phyloP scores from a whole-genome alignment of 2,888 invertebrate species.

The Apodemia duryi region DNA sequence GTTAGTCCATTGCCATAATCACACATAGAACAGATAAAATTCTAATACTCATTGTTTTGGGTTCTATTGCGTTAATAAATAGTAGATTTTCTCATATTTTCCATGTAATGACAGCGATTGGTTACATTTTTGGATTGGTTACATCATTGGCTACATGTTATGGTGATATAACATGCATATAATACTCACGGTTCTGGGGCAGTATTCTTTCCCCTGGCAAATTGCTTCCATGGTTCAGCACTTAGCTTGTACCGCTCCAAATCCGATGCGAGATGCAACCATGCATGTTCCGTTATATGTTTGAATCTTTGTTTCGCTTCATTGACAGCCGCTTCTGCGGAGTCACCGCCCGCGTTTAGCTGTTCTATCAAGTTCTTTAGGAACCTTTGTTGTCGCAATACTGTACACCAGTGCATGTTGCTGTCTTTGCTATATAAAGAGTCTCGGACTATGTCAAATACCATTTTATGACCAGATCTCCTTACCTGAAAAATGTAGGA shows the following conservation, averaged over 20 bases:
- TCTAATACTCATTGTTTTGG: too few species aligned
- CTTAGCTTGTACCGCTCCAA: constrained; percentile 80
- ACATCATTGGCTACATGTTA: too few species aligned
- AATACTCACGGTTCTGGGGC: constrained; percentile 37
- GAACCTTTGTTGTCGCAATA: constrained; percentile 88
- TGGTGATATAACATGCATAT: too few species aligned
- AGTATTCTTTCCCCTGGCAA: constrained; percentile 48
- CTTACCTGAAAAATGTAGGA: constrained; percentile 45
- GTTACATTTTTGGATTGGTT: too few species aligned
- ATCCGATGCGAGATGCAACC: constrained; percentile 86
- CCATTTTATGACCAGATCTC: constrained; percentile 83
- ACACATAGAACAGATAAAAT: too few species aligned
- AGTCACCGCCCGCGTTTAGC: constrained; percentile 72
- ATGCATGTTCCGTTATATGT: constrained; percentile 78
- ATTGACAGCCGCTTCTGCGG: constrained; percentile 60
- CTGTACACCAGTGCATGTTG: constrained; percentile 84
- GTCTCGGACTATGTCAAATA: constrained; percentile 62
- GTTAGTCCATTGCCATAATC: too few species aligned
- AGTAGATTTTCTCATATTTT: too few species aligned
- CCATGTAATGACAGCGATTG: too few species aligned
- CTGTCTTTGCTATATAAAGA: constrained; percentile 77
- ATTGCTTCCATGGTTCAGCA: constrained; percentile 75
- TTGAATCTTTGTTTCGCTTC: constrained; percentile 80
- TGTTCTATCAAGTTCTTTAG: constrained; percentile 82
- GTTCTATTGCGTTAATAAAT: too few species aligned